Conservation (phyloP, 2,888 invertebrate species). For the Dione vanillae region DNA sequence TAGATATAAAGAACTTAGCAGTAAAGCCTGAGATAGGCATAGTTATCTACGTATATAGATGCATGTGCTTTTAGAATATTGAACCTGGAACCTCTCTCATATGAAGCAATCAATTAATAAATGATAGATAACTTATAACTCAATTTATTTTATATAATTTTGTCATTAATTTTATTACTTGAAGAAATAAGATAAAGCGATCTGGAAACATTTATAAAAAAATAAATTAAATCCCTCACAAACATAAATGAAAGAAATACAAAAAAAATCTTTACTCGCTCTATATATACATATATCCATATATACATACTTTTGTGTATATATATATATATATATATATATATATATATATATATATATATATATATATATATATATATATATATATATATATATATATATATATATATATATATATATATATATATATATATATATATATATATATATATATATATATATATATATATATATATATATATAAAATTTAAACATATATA, state of each 20-base stretch:
- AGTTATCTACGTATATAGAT: too few species aligned
- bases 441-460: neutral
- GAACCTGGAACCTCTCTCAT: too few species aligned
- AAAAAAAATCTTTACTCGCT: constrained; percentile 33
- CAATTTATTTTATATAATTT: too few species aligned
- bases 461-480: neutral
- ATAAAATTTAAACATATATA: too few species aligned
- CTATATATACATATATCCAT: neutral
- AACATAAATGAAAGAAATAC: neutral
- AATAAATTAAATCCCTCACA: neutral
- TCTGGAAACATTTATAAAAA: neutral
- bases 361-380: neutral
- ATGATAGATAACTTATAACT: neutral
- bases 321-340: neutral
- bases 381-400: neutral
- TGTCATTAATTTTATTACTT: neutral
- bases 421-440: neutral
- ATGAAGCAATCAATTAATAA: neutral
- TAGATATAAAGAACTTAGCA: neutral
- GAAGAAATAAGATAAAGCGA: neutral
- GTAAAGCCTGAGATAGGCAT: too few species aligned
- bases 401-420: neutral
- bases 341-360: neutral
- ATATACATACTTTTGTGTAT: neutral
- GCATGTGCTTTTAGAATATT: too few species aligned